phyloP scores from a whole-genome alignment of 2,888 invertebrate genomes.

The Melitaea athalia region DNA sequence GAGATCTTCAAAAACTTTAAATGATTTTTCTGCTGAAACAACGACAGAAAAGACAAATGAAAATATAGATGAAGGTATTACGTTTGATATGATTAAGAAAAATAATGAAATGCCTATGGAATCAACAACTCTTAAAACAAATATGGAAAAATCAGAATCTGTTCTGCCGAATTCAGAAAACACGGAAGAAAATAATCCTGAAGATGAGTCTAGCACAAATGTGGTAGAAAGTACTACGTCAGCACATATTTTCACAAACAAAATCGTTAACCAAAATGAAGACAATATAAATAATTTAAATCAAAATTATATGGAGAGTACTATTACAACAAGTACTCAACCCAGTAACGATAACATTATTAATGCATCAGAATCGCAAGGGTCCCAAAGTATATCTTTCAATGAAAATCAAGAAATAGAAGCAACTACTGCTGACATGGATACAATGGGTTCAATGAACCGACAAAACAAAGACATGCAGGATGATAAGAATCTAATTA shows the following conservation, averaged over 20 bases:
- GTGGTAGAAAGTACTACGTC: slow-evolving; percentile 30
- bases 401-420: slow-evolving; percentile 33
- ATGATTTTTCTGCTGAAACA: slow-evolving; percentile 48
- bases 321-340: slow-evolving; percentile 14
- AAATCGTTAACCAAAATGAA: slow-evolving; percentile 25
- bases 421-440: slow-evolving; percentile 43
- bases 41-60: slow-evolving; percentile 42
- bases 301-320: slow-evolving; percentile 1
- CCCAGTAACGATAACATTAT: slow-evolving; percentile 14
- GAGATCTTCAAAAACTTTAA: slow-evolving; percentile 58
- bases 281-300: slow-evolving; percentile 11
- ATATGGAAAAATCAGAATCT: slow-evolving; percentile 16
- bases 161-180: slow-evolving; percentile 13
- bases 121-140: slow-evolving; percentile 18
- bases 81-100: slow-evolving; percentile 45
- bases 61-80: slow-evolving; percentile 44
- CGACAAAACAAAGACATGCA: slow-evolving; percentile 46
- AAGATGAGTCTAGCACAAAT: slow-evolving; percentile 6
- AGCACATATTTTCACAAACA: slow-evolving; percentile 20
- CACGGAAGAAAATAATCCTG: background rate
- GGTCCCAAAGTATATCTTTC: background rate
- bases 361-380: slow-evolving; percentile 11
- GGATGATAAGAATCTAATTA: slow-evolving; percentile 52
- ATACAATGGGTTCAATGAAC: slow-evolving; percentile 47
- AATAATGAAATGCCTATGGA: slow-evolving; percentile 34